Evolutionary conservation across 2,797 vertebrate species (phyloP), one percentile per base, ranked within the genome.

Genomic region (Pempheris klunzingeri): DNA sequence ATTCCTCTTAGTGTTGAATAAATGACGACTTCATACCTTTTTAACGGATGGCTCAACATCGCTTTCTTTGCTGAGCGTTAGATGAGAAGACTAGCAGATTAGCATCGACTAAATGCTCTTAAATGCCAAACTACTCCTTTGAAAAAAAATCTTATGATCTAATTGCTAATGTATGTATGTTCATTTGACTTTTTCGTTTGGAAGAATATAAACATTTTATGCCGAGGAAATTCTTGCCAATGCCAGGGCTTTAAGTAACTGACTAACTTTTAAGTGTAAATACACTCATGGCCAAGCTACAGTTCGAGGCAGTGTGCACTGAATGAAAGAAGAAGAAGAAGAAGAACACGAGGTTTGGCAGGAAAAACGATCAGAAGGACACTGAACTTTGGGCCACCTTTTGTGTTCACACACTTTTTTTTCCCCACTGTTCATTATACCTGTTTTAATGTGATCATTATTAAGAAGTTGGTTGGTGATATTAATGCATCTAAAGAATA

Each of bases 311-410:
- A 32, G 17, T 53, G n/a, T 26, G 17, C 22, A 41, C 13, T 41
- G 46, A 61, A 77, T n/a, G 22, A 66, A 39, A 61, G 0, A 41
- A 20, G 49, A 11, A 49, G 15, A 39, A 61, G 0, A 41, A 20
- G 49, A 11, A 49, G 15, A 77, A 26, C 30, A 36, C 36, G 12
- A 32, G 10, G 28, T 44, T 50, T 43, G 38, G 65, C 1, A 60
- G 24, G 14, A 52, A 22, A n/a, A 63, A 52, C 0, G 9, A 71
- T 66, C 36, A 58, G 61, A 71, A 74, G 47, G 14, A 50, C 61
- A 60, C n/a, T 17, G 12, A 55, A 64, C 38, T 70, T 55, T 58
- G 8, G 82, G 52, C 47, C 36, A 38, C 43, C 28, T 72, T n/a
- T 10, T 34, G 5, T 34, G 53, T 50, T 68, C 26, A 28, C 7